phyloP scores from a whole-genome alignment of 2,797 vertebrate genomes.

The Karalla daura region DNA sequence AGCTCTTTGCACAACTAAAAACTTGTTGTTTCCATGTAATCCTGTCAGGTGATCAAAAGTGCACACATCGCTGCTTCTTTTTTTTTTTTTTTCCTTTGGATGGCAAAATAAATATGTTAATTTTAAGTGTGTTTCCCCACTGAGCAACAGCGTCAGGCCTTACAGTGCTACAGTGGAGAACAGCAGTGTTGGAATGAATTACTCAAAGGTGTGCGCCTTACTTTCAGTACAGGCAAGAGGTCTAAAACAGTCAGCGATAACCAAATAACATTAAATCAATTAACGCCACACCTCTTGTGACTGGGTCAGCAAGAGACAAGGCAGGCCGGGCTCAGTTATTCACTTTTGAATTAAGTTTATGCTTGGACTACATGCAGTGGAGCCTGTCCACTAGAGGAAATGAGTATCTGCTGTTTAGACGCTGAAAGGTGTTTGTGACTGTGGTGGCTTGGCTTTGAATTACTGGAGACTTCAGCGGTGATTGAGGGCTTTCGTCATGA shows the following conservation, averaged over 20 bases:
- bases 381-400: too few relatives aligned
- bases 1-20: background rate
- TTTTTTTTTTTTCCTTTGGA: background rate
- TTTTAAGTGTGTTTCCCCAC: conserved; percentile 16
- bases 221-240: too few relatives aligned
- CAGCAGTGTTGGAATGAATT: too few relatives aligned
- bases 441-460: background rate
- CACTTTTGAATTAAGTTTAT: too few relatives aligned
- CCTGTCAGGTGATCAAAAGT: conserved; percentile 16
- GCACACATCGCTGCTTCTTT: background rate
- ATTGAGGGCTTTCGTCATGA: conserved; percentile 2
- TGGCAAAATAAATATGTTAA: conserved; percentile 19
- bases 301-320: too few relatives aligned
- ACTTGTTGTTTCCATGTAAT: conserved; percentile 16
- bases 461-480: background rate
- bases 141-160: conserved; percentile 8
- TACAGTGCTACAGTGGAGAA: background rate
- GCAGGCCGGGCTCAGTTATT: too few relatives aligned
- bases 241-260: too few relatives aligned
- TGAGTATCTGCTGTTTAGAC: background rate
- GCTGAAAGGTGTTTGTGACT: background rate
- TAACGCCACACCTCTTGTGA: too few relatives aligned
- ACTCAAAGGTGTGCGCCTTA: too few relatives aligned
- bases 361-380: background rate
- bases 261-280: too few relatives aligned